A percentile compares a stretch with the other conserved stretches of the same genome.
Conservation (phyloP, 2,113 vertebrate species). For the Pseudopipra pipra region DNA sequence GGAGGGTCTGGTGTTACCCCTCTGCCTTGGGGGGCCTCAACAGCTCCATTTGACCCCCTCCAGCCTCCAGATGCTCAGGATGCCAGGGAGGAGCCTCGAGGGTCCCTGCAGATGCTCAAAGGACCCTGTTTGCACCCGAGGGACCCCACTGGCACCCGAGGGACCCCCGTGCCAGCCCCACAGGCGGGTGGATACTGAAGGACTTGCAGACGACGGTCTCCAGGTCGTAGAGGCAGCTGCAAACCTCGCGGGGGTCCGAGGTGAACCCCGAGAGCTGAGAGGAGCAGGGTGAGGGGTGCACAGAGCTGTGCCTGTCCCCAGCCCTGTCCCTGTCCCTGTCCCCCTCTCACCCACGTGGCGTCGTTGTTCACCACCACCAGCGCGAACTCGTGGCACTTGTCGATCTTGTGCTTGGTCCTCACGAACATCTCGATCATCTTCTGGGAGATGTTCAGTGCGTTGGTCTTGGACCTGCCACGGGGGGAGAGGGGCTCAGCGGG, state of each 20-base stretch:
- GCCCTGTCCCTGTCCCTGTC: neutral
- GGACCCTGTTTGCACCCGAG: neutral
- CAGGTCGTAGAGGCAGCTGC: slow-evolving; percentile 94
- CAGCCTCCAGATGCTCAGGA: neutral
- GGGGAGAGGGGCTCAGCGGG: accelerated
- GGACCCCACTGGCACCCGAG: neutral
- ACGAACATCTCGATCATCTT: slow-evolving; percentile 99
- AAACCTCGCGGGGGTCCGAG: slow-evolving; percentile 92
- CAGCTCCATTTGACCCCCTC: neutral
- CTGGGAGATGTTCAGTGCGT: slow-evolving; percentile 92
- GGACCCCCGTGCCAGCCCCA: neutral
- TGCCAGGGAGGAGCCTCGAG: neutral
- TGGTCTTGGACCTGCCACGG: slow-evolving; percentile 83
- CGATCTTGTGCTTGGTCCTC: slow-evolving; percentile 94
- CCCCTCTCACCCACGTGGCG: slow-evolving; percentile 85
- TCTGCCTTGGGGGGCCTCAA: too few species aligned
- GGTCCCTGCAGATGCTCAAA: neutral
- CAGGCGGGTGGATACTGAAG: slow-evolving; percentile 85
- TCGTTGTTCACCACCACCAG: slow-evolving; percentile 93
- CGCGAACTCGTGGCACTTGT: slow-evolving; percentile 93
- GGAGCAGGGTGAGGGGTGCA: neutral
- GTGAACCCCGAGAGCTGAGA: slow-evolving; percentile 92
- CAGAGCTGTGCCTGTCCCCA: accelerated
- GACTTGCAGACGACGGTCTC: slow-evolving; percentile 91
- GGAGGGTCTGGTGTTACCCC: accelerated